phyloP scores from a whole-genome alignment of 2,888 invertebrate genomes.

The Miltochrista miniata region DNA sequence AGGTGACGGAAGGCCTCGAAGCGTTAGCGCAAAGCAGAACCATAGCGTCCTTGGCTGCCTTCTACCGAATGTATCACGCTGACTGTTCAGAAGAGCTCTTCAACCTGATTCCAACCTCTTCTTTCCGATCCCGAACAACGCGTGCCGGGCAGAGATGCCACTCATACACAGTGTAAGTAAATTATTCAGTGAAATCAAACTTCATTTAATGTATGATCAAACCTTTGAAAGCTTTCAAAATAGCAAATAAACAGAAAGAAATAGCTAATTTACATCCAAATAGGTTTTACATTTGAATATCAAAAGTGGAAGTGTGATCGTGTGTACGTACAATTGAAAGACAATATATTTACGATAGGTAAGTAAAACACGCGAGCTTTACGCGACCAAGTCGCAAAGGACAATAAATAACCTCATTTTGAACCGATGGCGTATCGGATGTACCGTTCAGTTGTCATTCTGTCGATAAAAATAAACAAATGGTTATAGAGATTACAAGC shows the following conservation, averaged over 20 bases:
- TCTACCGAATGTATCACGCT: too few species aligned
- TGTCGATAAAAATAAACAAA: conserved; percentile 53
- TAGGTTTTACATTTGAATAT: conserved; percentile 17
- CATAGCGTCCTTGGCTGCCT: too few species aligned
- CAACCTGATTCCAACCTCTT: too few species aligned
- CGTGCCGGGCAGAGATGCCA: too few species aligned
- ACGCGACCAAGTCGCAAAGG: conserved; percentile 37
- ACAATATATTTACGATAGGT: conserved; percentile 43
- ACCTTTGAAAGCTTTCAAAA: too few species aligned
- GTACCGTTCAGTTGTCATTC: conserved; percentile 38
- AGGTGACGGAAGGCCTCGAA: too few species aligned
- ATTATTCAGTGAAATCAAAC: too few species aligned
- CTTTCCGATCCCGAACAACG: too few species aligned
- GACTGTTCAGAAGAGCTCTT: too few species aligned
- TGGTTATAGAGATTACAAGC: conserved; percentile 42
- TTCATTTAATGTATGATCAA: too few species aligned
- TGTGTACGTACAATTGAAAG: conserved; percentile 29
- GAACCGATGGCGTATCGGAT: conserved; percentile 40
- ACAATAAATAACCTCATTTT: conserved; percentile 52
- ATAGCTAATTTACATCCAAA: conserved; percentile 4
- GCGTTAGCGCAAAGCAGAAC: too few species aligned
- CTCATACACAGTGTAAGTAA: too few species aligned
- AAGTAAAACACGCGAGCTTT: conserved; percentile 40
- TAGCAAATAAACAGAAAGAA: conserved; percentile 2
- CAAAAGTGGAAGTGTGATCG: conserved; percentile 17